Base-by-base conservation (phyloP, 2,888 invertebrate genomes). In the Vanessa cardui region DNA sequence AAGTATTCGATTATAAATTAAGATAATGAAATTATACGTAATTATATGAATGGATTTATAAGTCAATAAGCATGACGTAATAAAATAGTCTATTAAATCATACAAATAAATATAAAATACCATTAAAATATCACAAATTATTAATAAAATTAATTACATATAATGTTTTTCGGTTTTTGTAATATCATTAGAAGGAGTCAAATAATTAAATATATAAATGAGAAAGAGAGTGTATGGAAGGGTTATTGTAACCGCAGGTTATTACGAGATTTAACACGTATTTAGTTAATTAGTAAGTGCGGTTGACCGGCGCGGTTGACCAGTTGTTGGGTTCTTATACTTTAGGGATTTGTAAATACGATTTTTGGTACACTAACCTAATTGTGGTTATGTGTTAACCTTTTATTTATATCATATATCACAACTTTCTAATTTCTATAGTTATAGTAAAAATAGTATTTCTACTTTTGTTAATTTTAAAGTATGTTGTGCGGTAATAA, bases 251-350 rank as follows among this genome's bases (percentile, higher is more conserved):
- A 90, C 92, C 92, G 86, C 92, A 91, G 85, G 86, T 89, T 91
- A 89, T 89, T 88, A 88, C 81, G 84, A 87, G 89, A 89, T 88
- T 90, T 91, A 91, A 91, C 92, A 89, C 90, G 90, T 88, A 90
- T 87, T 89, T 88, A 85, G 88, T 86, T 90, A 90, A 91, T 92
- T 90, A 91, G 86, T 89, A 84, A 88, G 86, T 90, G 91, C 83
- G 92, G 92, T 92, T 88, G 87, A 86, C 89, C 91, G 82, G 80
- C 76, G 87, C 81, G 87, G 88, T 85, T 79, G 60, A 47, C 66
- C 54, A 61, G 61, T 39, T 52, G 81, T 73, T 74, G 80, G 83
- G 80, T 77, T 72, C 74, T 82, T 80, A 78, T 80, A 78, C 73
- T 71, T 78, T 76, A 77, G 82, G 87, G 85, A 86, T 87, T 85